Percentiles rank a stretch among this genome's conserved stretches.
Evolutionary conservation across 2,888 invertebrate species (phyloP).

Genomic region (Didymodactylos carnosus): DNA sequence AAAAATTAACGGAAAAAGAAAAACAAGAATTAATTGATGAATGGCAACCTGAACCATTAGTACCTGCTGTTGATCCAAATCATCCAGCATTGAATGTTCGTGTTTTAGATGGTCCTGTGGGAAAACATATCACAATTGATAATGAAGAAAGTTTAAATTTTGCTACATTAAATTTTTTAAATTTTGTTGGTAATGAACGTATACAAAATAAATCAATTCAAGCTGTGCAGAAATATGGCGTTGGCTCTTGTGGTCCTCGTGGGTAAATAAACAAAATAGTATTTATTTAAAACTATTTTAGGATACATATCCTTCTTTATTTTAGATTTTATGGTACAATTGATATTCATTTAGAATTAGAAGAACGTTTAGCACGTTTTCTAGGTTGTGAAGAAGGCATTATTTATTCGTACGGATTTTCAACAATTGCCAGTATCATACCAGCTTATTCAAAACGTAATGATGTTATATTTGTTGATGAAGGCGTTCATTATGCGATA

Average conservation of each 20-base stretch:
- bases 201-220: constrained; percentile 51
- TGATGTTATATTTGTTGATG: constrained; percentile 73
- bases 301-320: background rate
- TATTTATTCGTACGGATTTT: constrained; percentile 85
- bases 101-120: constrained; percentile 39
- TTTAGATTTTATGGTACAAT: constrained; percentile 7
- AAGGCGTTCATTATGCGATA: constrained; percentile 62
- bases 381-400: constrained; percentile 70
- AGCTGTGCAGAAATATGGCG: constrained; percentile 68
- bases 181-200: constrained; percentile 51
- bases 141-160: constrained; percentile 51
- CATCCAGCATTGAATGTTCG: constrained; percentile 38
- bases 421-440: constrained; percentile 77
- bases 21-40: constrained; percentile 46
- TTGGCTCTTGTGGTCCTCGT: constrained; percentile 86
- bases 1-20: constrained; percentile 39
- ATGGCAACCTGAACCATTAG: constrained; percentile 62
- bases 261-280: constrained; percentile 54
- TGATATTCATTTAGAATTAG: constrained; percentile 70
- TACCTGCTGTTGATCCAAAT: constrained; percentile 38
- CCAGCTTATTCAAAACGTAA: constrained; percentile 75
- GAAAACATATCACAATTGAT: constrained; percentile 31
- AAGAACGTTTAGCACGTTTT: constrained; percentile 62
- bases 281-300: background rate
- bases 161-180: constrained; percentile 58